Conservation (phyloP, 64 coral and sea anemone species). For the Astreopora myriophthalma region DNA sequence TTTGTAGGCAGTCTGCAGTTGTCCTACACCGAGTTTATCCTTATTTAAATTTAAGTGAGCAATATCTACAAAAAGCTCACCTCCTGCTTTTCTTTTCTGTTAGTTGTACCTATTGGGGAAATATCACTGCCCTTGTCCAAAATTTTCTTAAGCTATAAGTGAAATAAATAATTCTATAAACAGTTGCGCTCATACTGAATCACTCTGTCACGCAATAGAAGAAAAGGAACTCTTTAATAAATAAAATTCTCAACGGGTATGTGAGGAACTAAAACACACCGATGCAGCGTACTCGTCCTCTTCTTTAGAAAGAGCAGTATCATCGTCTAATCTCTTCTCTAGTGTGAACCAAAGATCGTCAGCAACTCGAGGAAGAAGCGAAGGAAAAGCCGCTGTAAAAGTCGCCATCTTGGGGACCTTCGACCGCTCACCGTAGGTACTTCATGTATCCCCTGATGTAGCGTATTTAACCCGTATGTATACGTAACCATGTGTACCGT, state of each 20-base stretch:
- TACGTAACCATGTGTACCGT: no score
- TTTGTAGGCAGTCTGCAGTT: no score
- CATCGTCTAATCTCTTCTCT: conserved; percentile 95
- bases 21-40: neutral
- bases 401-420: conserved; percentile 78
- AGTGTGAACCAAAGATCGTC: conserved; percentile 88
- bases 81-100: conserved; percentile 49
- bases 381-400: conserved; percentile 59
- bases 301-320: conserved; percentile 89
- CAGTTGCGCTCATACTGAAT: no score
- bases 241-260: no score
- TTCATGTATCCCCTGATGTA: neutral
- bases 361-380: conserved; percentile 70
- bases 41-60: no score
- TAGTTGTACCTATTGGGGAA: conserved; percentile 91
- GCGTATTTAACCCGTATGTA: no score
- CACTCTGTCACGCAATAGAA: no score
- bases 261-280: conserved; percentile 7
- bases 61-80: neutral
- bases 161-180: neutral
- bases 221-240: no score
- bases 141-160: conserved; percentile 74
- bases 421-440: neutral
- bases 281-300: conserved; percentile 91
- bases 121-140: conserved; percentile 91